phyloP scores from a whole-genome alignment of 2,797 vertebrate genomes.

The Myotis myotis region DNA sequence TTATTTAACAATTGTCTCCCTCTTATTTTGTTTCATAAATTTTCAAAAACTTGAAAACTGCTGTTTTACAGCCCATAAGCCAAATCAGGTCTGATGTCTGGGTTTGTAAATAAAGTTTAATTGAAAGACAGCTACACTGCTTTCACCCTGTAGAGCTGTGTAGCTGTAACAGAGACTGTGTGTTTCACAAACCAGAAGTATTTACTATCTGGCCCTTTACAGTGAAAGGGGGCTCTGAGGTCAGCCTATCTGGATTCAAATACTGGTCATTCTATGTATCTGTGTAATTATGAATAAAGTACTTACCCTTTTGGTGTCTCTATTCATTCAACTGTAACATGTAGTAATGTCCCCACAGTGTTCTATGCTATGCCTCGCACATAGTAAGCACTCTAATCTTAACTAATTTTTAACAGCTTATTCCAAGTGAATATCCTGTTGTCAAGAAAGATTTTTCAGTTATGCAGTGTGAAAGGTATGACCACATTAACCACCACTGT shows the following conservation, averaged over 20 bases:
- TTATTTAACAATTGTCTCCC: neutral
- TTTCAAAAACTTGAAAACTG: neutral
- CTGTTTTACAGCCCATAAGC: neutral
- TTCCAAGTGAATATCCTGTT: neutral
- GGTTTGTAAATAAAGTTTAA: conserved; percentile 16
- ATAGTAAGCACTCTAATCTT: neutral
- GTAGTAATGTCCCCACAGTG: neutral
- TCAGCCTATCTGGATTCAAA: neutral
- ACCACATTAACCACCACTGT: neutral
- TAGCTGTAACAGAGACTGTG: neutral
- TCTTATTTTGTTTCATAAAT: neutral
- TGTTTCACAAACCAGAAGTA: neutral
- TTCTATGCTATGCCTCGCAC: neutral
- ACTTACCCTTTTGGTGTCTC: neutral
- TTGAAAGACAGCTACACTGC: neutral
- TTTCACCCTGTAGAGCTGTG: neutral
- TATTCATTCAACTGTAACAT: neutral
- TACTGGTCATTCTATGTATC: neutral
- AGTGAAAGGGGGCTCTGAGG: neutral
- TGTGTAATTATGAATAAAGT: neutral
- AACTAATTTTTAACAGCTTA: neutral
- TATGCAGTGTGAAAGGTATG: neutral
- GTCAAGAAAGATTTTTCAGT: neutral
- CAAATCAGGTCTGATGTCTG: neutral
- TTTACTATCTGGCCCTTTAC: neutral